Percentiles rank a stretch among this genome's conserved stretches.
phyloP scores from a whole-genome alignment of 1,140 invertebrate species.

The Drosophila rufa region DNA sequence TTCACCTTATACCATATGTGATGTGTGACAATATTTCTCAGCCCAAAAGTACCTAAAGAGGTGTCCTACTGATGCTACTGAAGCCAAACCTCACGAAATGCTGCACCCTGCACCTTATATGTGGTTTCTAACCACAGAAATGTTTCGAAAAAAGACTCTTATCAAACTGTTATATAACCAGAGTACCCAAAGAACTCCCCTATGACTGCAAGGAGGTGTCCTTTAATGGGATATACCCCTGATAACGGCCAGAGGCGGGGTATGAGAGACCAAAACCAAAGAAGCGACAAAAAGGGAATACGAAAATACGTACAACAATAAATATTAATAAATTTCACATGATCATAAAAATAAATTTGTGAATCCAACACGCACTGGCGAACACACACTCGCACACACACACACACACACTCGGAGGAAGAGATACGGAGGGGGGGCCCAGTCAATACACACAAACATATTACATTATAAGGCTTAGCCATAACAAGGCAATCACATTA shows the following conservation, averaged over 20 bases:
- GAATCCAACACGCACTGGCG: constrained; percentile 68
- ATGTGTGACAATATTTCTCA: too few relatives aligned
- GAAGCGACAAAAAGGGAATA: constrained; percentile 19
- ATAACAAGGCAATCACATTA: constrained; percentile 84
- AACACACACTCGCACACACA: constrained; percentile 39
- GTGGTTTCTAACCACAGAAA: too few relatives aligned
- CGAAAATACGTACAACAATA: constrained; percentile 74
- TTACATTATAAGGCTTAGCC: constrained; percentile 83
- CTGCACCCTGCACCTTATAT: too few relatives aligned
- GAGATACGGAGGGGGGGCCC: constrained; percentile 9
- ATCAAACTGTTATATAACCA: too few relatives aligned
- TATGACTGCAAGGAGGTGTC: not conserved
- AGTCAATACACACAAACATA: constrained; percentile 60
- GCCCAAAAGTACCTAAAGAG: too few relatives aligned
- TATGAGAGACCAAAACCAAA: constrained; percentile 38
- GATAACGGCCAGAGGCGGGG: constrained; percentile 1
- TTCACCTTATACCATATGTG: too few relatives aligned
- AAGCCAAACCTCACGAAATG: too few relatives aligned
- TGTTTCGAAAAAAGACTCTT: too few relatives aligned
- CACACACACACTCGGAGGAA: constrained; percentile 8
- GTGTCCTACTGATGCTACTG: too few relatives aligned
- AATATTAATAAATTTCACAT: constrained; percentile 84
- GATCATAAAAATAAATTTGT: constrained; percentile 84
- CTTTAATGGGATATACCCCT: constrained; percentile 21
- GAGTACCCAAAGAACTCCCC: not conserved